These are phyloP conservation scores for Tachystola acroxantha DNA, from an alignment of 2,888 invertebrate species.

Conservation along the genomic window DNA sequence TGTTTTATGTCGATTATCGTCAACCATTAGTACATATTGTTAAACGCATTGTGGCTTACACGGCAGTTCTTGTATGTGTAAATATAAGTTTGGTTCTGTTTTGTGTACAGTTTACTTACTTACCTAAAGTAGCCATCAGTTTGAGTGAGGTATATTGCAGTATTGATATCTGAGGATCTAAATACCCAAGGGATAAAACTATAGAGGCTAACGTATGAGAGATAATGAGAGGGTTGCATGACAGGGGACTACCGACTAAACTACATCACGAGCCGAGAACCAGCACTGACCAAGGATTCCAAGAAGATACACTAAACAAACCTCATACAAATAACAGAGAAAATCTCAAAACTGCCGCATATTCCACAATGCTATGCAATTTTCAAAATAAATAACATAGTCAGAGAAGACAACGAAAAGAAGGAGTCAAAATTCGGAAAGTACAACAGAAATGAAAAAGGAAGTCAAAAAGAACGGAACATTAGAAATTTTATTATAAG, in stretches of 20 bases:
- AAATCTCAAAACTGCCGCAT: slow-evolving; percentile 64
- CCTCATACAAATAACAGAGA: slow-evolving; percentile 43
- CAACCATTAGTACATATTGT: slow-evolving; percentile 69
- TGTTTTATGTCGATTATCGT: slow-evolving; percentile 32
- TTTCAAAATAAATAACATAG: slow-evolving; percentile 49
- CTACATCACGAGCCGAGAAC: slow-evolving; percentile 48
- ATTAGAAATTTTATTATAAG: slow-evolving; percentile 64
- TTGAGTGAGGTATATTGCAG: not conserved
- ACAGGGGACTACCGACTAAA: slow-evolving; percentile 54
- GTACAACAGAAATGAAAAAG: slow-evolving; percentile 32
- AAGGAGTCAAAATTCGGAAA: slow-evolving; percentile 26
- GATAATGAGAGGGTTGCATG: slow-evolving; percentile 53
- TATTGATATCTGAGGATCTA: not conserved
- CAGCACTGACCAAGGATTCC: slow-evolving; percentile 37
- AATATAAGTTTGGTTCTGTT: too few species aligned
- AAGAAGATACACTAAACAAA: slow-evolving; percentile 46
- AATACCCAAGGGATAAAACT: slow-evolving; percentile 15
- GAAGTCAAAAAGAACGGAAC: slow-evolving; percentile 48
- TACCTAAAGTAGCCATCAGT: not conserved
- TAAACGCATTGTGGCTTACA: slow-evolving; percentile 65
- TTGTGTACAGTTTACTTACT: not conserved
- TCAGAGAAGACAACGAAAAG: slow-evolving; percentile 38
- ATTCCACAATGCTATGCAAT: slow-evolving; percentile 74
- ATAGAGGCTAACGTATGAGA: slow-evolving; percentile 24
- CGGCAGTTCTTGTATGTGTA: slow-evolving; percentile 53